Base-by-base conservation (phyloP, 2,888 invertebrate species). In the Calameuta pallipes region DNA sequence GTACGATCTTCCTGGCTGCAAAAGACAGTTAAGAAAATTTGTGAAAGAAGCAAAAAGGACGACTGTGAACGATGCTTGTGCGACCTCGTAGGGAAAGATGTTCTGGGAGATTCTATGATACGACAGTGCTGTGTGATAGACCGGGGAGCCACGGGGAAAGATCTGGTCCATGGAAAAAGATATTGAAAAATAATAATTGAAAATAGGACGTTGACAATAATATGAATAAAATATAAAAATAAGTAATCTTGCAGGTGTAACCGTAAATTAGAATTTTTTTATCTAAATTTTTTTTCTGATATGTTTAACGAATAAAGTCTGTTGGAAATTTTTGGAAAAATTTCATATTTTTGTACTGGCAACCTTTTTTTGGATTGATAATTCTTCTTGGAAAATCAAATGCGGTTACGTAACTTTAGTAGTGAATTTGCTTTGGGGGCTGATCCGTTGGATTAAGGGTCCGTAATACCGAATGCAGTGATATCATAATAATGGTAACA, bases 1-100 rank as follows among this genome's bases (percentile, higher is more conserved):
- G 56, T 56, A 56, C 56, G 56, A 56, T 56, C 56, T 56, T 56
- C 56, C 15, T 41, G 31, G 74, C 30, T 74, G 30, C 37, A n/a
- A 11, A 74, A 74, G n/a, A 36, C 30, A 23, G 37, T 74, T 37
- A 74, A 31, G 33, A 74, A 74, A n/a, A 56, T 74, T 35, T 36
- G 74, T 33, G 74, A n/a, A 35, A 37, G 31, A 11, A 74, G 31
- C 31, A 74, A 41, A 74, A 37, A 56, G 15, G 41, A 56, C 13
- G 41, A 74, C 15, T 37, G 36, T 41, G 74, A 74, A n/a, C 37
- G 56, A 74, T 41, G 31, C 35, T 30, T 9, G 15, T 56, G 56
- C 23, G 56, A 56, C 23, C 23, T 56, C 15, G 23, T 23, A 9
- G 56, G 9, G 23, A 56, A 56, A 0, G 23, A 56, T 56, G 15